Evolutionary conservation across 2,888 invertebrate genomes (phyloP).

Genomic region (Nezara viridula): DNA sequence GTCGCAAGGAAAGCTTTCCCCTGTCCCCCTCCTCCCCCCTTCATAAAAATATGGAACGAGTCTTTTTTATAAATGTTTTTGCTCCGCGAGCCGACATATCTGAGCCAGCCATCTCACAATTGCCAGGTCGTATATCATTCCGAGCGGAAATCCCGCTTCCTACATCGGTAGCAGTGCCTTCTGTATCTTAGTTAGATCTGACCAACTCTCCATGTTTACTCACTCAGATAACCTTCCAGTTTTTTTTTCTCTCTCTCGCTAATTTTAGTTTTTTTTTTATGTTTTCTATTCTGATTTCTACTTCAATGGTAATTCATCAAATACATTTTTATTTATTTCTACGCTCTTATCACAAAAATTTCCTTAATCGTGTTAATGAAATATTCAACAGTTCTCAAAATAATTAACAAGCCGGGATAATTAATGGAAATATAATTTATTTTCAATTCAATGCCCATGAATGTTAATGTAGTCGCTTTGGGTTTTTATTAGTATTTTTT

Average conservation of each 20-base stretch:
- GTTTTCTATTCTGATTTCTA: not conserved
- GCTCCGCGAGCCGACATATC: conserved; percentile 35
- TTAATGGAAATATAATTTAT: not conserved
- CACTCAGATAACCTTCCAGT: conserved; percentile 17
- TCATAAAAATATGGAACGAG: not conserved
- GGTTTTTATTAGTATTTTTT: too few relatives aligned
- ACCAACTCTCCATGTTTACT: conserved; percentile 7
- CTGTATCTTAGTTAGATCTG: conserved; percentile 14
- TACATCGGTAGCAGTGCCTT: conserved; percentile 49
- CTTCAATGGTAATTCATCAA: not conserved
- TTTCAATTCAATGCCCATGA: not conserved
- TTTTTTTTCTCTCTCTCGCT: not conserved
- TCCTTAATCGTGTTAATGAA: not conserved
- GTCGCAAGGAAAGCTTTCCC: conserved; percentile 14
- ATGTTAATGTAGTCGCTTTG: not conserved
- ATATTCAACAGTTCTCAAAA: not conserved
- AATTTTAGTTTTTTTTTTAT: conserved; percentile 1
- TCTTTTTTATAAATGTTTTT: conserved; percentile 41
- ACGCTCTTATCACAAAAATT: not conserved
- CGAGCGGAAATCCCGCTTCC: conserved; percentile 36
- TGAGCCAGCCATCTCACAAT: not conserved
- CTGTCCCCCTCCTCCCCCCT: not conserved
- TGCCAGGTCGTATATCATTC: conserved; percentile 45
- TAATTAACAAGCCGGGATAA: not conserved
- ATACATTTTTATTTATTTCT: not conserved